Evolutionary conservation across 2,797 vertebrate genomes (phyloP).

Genomic region (Melanotaenia boesemani): DNA sequence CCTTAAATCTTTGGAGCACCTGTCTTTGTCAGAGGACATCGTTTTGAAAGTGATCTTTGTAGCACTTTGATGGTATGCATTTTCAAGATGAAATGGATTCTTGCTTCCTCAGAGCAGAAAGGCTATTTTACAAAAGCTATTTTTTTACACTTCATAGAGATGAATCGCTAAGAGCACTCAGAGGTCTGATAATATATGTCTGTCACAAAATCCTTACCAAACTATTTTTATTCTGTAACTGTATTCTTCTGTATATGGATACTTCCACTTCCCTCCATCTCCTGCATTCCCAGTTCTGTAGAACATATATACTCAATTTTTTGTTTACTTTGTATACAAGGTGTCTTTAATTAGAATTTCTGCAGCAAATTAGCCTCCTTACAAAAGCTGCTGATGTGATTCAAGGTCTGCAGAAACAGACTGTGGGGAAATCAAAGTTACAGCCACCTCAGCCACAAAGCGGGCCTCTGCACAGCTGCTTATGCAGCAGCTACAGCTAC

Average conservation of each 20-base stretch:
- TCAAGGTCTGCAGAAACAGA: conserved; percentile 69
- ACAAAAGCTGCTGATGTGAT: conserved; percentile 74
- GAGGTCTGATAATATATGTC: neutral
- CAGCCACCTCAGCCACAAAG: conserved; percentile 55
- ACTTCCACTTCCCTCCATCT: conserved; percentile 6
- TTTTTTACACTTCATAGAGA: conserved; percentile 27
- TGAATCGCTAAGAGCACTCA: neutral
- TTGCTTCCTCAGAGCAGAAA: conserved; percentile 5
- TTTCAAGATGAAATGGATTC: conserved; percentile 34
- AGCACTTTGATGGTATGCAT: conserved; percentile 20
- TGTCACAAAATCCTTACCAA: neutral
- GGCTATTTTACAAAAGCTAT: conserved; percentile 10
- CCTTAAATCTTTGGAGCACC: conserved; percentile 33
- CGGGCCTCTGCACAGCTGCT: conserved; percentile 55
- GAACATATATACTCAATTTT: conserved; percentile 51
- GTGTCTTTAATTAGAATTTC: conserved; percentile 68
- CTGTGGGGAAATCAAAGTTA: conserved; percentile 63
- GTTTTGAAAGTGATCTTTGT: neutral
- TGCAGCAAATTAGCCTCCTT: conserved; percentile 59
- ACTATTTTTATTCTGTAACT: neutral
- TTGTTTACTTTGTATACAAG: conserved; percentile 49
- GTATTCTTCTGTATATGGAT: conserved; percentile 8
- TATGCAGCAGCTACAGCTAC: conserved; percentile 56
- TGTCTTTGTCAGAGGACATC: conserved; percentile 24
- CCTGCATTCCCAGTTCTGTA: conserved; percentile 14